Base-by-base conservation (phyloP, 2,797 vertebrate species). In the Telmatherina bonti region DNA sequence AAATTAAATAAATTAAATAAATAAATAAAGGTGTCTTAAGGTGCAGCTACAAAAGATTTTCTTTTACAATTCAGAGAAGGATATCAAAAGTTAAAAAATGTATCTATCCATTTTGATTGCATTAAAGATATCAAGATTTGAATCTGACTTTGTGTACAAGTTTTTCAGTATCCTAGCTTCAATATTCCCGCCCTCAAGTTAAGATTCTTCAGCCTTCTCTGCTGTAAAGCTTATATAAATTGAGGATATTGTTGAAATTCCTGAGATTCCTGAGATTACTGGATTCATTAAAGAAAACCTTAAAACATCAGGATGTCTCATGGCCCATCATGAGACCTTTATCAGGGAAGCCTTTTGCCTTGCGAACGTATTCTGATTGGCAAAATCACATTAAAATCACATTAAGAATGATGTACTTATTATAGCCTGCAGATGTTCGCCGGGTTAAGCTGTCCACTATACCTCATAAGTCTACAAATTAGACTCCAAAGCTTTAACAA, bases 281-380 rank as follows among this genome's bases (percentile, higher is more conserved):
- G 60, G 47, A 79, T 85, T 87, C 59, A 88, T 86, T 84, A 79
- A 89, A 86, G 31, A 55, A 77, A 87, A 84, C 69, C 74, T 82
- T 88, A 56, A 72, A 87, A 86, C 76, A 79, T 85, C 36, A 83
- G 74, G 33, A 76, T 43, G 65, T 87, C 83, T 87, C 70, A 81
- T 85, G 79, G 72, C 70, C 84, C 66, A 84, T 90, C 77, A 78
- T 87, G 83, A 64, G 87, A 87, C 84, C 67, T 72, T 72, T 35
- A 84, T 85, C 72, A 78, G 62, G 30, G 63, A 69, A 7, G 59
- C 29, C 16, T 62, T 84, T 85, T 65, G 47, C 43, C 64, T 72
- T 79, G 65, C 74, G 85, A 85, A 86, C 84, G 45, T 85, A 72
- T 83, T 85, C 61, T 81, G 76, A 85, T 68, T 81, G 67, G 77